Conservation (phyloP, 2,797 vertebrate genomes). For the Sebastiscus albofasciatus region DNA sequence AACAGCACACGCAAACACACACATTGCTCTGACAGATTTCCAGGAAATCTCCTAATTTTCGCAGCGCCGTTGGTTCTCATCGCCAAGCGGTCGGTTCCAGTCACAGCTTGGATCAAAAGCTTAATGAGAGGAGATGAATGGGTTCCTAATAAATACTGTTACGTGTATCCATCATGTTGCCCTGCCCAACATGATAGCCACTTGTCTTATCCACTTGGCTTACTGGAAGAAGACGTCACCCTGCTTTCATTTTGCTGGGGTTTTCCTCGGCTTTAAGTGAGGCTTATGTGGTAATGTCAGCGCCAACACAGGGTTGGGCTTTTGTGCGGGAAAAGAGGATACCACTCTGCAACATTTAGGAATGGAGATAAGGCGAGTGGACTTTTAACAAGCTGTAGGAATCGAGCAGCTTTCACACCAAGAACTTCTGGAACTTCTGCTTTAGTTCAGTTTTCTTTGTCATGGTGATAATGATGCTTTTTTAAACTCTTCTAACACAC, state of each 20-base stretch:
- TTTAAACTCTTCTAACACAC: neutral
- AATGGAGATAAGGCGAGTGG: conserved; percentile 6
- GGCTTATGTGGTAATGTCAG: conserved; percentile 20
- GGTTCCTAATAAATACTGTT: neutral
- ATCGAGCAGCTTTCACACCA: conserved; percentile 13
- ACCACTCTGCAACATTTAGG: neutral
- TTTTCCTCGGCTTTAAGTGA: conserved; percentile 24
- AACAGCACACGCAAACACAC: neutral
- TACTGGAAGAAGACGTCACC: conserved; percentile 45
- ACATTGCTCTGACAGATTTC: conserved; percentile 38
- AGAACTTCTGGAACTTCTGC: neutral
- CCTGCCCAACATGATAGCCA: conserved; percentile 2
- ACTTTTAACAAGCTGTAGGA: neutral
- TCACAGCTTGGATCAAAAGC: conserved; percentile 42
- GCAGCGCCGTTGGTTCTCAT: neutral
- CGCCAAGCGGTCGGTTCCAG: neutral
- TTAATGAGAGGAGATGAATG: conserved; percentile 4
- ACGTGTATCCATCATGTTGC: neutral
- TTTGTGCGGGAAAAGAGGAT: conserved; percentile 11
- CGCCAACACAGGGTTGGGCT: neutral
- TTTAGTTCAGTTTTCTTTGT: neutral
- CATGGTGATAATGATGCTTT: neutral
- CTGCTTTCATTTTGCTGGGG: conserved; percentile 26
- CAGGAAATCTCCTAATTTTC: conserved; percentile 47
- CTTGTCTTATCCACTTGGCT: conserved; percentile 14